Evolutionary conservation across 2,113 vertebrate species (phyloP), one percentile per base, ranked within the genome.

Genomic region (Lophochroa leadbeateri): DNA sequence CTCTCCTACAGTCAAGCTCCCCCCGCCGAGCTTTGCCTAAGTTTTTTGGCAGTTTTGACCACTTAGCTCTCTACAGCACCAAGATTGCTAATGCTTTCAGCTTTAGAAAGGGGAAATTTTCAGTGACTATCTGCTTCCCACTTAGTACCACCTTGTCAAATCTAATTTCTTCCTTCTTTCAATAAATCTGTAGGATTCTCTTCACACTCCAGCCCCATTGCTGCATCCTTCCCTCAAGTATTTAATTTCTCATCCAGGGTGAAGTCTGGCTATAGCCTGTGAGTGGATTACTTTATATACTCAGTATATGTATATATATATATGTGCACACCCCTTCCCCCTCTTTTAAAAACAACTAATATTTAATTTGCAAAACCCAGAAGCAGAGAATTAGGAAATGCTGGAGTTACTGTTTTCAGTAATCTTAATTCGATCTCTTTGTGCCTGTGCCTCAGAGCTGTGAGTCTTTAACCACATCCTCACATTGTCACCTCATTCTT

Each of bases 401-500:
- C 86, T 55, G 7, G 50, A 41, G 35, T 67, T 88, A 74, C 82
- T 91, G 89, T 84, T 95, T 53, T 92, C 78, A 65, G 81, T 33
- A 84, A 93, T 93, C 92, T 96, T 94, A 88, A 92, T 94, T 91
- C 81, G 74, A 89, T 91, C 61, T 94, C 78, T 93, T 96, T 94
- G 88, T 93, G 86, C 86, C 57, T 65, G 41, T 92, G 81, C 88
- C 91, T 86, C 74, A 49, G 69, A 43, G 74, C 86, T 76, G 10
- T 11, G 77, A 89, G 88, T 53, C 88, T 80, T 92, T 89, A 94
- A 95, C 92, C 91, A 96, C 83, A 94, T 96, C 95, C 96, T 96
- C 63, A 74, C 81, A 96, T 94, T 95, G 96, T 96, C 95, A 93
- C 95, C 90, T 96, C 82, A 74, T 91, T 91, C 92, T 93, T 95